phyloP scores from a whole-genome alignment of 2,797 vertebrate species.

The Mus minutoides region DNA sequence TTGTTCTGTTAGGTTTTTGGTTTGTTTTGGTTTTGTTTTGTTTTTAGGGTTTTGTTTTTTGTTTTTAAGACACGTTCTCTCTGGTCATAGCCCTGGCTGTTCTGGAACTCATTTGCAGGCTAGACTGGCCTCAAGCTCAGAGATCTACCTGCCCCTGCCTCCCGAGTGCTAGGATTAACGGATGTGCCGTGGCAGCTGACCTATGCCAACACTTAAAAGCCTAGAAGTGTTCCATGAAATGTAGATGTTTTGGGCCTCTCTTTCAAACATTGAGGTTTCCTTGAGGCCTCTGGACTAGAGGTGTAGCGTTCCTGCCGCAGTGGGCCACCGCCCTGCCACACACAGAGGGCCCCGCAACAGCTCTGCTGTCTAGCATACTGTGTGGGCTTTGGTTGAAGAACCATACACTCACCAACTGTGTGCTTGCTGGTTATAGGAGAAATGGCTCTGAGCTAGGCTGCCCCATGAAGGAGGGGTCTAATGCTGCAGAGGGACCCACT shows the following conservation, averaged over 20 bases:
- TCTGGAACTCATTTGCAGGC: not conserved
- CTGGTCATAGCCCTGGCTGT: not conserved
- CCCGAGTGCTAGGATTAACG: not conserved
- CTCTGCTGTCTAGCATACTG: not conserved
- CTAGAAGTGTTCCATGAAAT: not conserved
- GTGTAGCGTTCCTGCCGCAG: fast-evolving
- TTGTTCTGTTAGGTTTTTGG: not conserved
- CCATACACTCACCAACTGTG: no score
- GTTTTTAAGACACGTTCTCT: not conserved
- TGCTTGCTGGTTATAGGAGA: not conserved
- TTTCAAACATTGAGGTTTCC: not conserved
- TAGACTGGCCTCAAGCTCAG: not conserved
- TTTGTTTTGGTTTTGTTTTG: no score
- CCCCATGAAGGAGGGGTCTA: fast-evolving
- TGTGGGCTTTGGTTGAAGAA: not conserved
- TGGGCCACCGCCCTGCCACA: not conserved
- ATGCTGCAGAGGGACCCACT: not conserved
- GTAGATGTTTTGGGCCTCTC: not conserved
- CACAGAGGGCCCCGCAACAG: no score
- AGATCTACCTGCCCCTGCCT: not conserved
- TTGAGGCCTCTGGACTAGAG: not conserved
- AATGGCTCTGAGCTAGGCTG: not conserved
- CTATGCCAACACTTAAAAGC: not conserved
- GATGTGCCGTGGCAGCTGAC: not conserved
- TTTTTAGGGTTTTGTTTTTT: no score